Conservation (phyloP, 2,797 vertebrate species). For the Tenualosa thibaudeaui region DNA sequence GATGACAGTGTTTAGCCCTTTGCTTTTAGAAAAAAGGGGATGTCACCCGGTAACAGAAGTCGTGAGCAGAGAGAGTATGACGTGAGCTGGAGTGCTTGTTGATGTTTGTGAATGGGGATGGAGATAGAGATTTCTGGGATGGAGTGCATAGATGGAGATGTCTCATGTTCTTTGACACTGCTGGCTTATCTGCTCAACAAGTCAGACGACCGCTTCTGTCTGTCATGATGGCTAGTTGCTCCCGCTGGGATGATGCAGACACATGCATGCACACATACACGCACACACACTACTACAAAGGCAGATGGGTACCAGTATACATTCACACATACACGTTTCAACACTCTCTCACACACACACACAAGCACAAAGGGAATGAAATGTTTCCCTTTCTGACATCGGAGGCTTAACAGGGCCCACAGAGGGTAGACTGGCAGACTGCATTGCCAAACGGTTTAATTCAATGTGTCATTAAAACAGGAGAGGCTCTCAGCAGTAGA, state of each 20-base stretch:
- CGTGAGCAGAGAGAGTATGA: not conserved
- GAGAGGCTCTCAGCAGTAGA: constrained; percentile 26
- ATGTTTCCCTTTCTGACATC: not conserved
- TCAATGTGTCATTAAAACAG: constrained; percentile 8
- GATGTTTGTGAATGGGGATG: not conserved
- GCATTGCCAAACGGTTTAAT: not conserved
- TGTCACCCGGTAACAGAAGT: not conserved
- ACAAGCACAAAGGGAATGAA: not conserved
- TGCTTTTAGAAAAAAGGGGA: not conserved
- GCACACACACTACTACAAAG: not conserved
- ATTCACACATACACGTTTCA: not conserved
- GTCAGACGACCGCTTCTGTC: not conserved
- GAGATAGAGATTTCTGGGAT: not conserved
- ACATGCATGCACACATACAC: not conserved
- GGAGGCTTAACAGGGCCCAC: not conserved
- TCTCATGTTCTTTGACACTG: not conserved
- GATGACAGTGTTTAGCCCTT: not conserved
- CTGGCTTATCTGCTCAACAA: constrained; percentile 6
- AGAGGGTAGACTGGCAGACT: not conserved
- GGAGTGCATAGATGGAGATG: not conserved
- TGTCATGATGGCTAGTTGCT: constrained; percentile 1
- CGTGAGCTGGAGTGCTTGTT: not conserved
- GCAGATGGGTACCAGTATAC: not conserved
- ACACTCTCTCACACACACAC: not conserved
- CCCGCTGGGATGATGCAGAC: not conserved